Evolutionary conservation across 2,888 invertebrate genomes (phyloP).

Genomic region (Phaonia tiefii): DNA sequence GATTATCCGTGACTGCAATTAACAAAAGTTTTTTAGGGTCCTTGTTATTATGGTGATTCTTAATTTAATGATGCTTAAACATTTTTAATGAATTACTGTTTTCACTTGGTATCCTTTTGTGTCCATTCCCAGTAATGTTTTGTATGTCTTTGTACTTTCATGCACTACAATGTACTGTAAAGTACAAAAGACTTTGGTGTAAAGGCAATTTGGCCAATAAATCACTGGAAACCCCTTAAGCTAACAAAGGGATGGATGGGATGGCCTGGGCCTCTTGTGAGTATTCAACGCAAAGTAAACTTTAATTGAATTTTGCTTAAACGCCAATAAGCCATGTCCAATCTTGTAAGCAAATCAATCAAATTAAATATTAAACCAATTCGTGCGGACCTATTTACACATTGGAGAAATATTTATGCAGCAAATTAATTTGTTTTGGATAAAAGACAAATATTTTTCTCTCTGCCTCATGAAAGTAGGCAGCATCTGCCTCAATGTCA

Average conservation of each 20-base stretch:
- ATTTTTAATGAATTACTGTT: conserved; percentile 46
- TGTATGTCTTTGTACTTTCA: neutral
- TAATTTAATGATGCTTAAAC: conserved; percentile 52
- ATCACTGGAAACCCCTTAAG: conserved; percentile 1
- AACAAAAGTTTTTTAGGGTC: conserved; percentile 9
- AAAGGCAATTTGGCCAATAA: conserved; percentile 31
- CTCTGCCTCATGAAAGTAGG: conserved; percentile 6
- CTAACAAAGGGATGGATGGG: neutral
- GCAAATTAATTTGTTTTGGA: neutral
- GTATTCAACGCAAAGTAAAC: too few relatives aligned
- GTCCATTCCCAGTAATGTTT: neutral
- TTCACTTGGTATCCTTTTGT: conserved; percentile 4
- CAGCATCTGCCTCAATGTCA: neutral
- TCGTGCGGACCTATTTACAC: conserved; percentile 6
- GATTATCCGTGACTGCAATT: conserved; percentile 27
- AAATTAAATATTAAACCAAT: conserved; percentile 25
- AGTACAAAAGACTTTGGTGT: too few relatives aligned
- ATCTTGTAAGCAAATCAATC: conserved; percentile 42
- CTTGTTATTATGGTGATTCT: conserved; percentile 40
- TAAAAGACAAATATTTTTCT: too few relatives aligned
- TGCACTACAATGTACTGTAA: neutral
- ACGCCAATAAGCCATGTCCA: conserved; percentile 25
- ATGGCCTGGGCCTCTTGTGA: too few relatives aligned
- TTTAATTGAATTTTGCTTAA: conserved; percentile 46
- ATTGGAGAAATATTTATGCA: conserved; percentile 39